Base-by-base conservation (phyloP, 2,797 vertebrate genomes). In the Falco cherrug region DNA sequence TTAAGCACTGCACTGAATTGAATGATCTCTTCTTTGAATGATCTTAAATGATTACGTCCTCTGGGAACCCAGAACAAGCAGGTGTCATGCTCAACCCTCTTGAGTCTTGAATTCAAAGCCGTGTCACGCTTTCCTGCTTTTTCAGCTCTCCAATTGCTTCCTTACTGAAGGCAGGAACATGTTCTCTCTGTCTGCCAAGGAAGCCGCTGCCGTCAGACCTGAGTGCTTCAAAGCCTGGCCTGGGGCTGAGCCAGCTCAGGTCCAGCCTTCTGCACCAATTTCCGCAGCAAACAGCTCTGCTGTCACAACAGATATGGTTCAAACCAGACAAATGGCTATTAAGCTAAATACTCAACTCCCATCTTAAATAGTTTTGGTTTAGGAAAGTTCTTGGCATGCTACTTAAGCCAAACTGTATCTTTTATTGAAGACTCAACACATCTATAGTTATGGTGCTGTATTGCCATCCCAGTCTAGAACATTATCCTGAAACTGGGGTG, bases 211-310 rank as follows among this genome's bases (percentile, higher is more conserved):
- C 0, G 2, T 50, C 50, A 56, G 50, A 57, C 26, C 65, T 10
- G 18, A 13, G 33, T 17, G 16, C 33, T 28, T 29, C 64, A 63
- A 50, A 51, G 18, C 50, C 33, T 33, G 31, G 11, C 67, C 57
- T 3, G 5, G 41, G 64, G 50, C 71, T 50, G 29, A 48, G 35
- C 35, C 64, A 69, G 35, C 48, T 61, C 28, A 1, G 28, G 33
- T 82, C 41, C 29, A 47, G 7, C 14, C 28, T 81, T 45, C 47
- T 29, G 39, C 41, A 54, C 16, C 17, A 3, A 15, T 22, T 39
- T 53, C 54, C 0, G 0, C 48, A 31, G 48, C n/a, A 41, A 39
- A 61, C 47, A 12, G 3, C 28, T 74, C 47, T 0, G 5, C 41
- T 41, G 78, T 9, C 54, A 16, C 16, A 5, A 17, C 7, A 29